Conservation (phyloP, 1,140 invertebrate species). For the Triops longicaudatus region DNA sequence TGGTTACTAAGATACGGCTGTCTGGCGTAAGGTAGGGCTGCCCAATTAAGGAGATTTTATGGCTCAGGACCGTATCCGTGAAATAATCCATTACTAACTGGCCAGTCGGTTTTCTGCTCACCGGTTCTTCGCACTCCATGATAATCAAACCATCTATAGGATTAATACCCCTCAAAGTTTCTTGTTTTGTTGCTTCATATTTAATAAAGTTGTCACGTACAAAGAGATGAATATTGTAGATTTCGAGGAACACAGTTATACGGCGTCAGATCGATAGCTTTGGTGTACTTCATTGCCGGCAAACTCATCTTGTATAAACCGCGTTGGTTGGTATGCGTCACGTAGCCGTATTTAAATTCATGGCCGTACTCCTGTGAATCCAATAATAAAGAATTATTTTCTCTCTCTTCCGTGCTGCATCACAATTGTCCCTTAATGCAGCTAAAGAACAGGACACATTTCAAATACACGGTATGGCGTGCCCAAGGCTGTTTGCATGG, state of each 20-base stretch:
- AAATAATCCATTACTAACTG: conserved; percentile 67
- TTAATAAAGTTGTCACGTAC: conserved; percentile 45
- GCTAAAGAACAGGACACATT: background rate
- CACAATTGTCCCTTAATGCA: background rate
- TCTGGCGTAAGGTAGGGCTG: conserved; percentile 61
- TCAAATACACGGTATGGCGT: too few species aligned
- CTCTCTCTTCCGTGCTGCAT: background rate
- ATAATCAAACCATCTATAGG: conserved; percentile 62
- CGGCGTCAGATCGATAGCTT: conserved; percentile 60
- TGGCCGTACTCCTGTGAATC: conserved; percentile 49
- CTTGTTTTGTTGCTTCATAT: background rate
- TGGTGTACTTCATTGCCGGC: conserved; percentile 62
- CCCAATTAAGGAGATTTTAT: conserved; percentile 56
- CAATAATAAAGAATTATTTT: background rate
- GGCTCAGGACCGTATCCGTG: conserved; percentile 60
- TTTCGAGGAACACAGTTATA: conserved; percentile 65
- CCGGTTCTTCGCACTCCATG: conserved; percentile 59
- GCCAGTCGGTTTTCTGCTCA: conserved; percentile 52
- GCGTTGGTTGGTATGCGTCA: conserved; percentile 62
- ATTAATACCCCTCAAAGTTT: conserved; percentile 23
- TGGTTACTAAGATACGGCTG: conserved; percentile 58
- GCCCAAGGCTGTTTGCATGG: too few species aligned
- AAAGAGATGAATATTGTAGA: conserved; percentile 62
- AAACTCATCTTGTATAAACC: conserved; percentile 69
- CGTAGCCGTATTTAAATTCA: conserved; percentile 65